These are phyloP conservation scores for Saimiri boliviensis DNA, from an alignment of 2,113 vertebrate species.

Conservation along the genomic window DNA sequence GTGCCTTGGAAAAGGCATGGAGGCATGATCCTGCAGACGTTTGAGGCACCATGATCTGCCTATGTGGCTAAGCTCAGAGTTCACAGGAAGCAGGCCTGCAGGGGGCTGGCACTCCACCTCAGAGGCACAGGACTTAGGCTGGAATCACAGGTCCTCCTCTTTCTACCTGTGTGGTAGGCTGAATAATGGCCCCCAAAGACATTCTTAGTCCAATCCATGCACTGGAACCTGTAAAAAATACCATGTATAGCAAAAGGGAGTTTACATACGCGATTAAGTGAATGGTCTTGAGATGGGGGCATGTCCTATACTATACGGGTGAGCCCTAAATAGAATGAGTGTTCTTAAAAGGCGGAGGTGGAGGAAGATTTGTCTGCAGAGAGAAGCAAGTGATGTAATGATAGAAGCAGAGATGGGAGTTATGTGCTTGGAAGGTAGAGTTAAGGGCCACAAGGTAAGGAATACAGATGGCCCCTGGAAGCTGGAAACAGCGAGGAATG, in stretches of 20 bases:
- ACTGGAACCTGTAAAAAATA: neutral
- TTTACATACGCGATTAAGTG: neutral
- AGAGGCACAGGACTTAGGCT: neutral
- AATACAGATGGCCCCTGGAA: neutral
- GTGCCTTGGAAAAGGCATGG: neutral
- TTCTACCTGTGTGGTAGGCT: neutral
- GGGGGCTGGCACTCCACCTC: neutral
- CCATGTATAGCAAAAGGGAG: too few relatives aligned
- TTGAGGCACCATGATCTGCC: accelerated
- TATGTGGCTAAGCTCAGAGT: neutral
- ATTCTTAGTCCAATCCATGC: neutral
- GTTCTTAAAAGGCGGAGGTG: neutral
- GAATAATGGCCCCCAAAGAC: neutral
- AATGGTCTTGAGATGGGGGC: neutral
- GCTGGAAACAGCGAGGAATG: neutral
- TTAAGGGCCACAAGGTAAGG: neutral
- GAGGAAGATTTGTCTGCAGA: neutral
- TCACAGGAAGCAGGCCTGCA: accelerated
- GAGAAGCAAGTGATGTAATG: neutral
- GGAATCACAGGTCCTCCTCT: neutral
- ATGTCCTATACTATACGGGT: neutral
- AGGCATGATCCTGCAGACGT: neutral
- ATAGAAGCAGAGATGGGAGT: neutral
- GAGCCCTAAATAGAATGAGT: neutral
- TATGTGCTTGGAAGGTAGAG: accelerated